Evolutionary conservation across 2,888 invertebrate species (phyloP).

Genomic region (Nasonia oneida): DNA sequence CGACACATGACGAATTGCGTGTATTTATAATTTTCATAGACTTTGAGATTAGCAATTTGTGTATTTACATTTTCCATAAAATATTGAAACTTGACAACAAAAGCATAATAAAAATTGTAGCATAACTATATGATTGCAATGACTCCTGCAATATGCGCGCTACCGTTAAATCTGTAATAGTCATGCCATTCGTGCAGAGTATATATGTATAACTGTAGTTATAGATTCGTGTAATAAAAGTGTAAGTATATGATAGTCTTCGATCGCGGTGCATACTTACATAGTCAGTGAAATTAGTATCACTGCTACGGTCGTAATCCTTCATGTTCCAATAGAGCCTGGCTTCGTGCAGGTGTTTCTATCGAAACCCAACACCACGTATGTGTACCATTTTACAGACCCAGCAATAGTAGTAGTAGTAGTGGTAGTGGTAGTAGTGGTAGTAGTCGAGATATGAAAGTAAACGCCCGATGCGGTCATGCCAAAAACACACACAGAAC

Average conservation of each 20-base stretch:
- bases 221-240: conserved; percentile 17
- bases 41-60: neutral
- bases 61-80: conserved; percentile 5
- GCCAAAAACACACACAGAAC: conserved; percentile 78
- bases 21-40: neutral
- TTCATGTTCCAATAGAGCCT: conserved; percentile 82
- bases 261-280: conserved; percentile 72
- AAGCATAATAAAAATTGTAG: neutral
- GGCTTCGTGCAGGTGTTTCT: conserved; percentile 84
- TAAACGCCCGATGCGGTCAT: conserved; percentile 75
- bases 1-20: neutral
- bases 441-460: conserved; percentile 66
- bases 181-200: conserved; percentile 40
- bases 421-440: conserved; percentile 59
- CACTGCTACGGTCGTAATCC: conserved; percentile 76
- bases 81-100: neutral
- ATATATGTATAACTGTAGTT: neutral
- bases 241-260: neutral
- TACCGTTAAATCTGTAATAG: conserved; percentile 5
- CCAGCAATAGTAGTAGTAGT: conserved; percentile 70
- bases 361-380: conserved; percentile 74
- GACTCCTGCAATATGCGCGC: neutral
- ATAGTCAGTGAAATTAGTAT: conserved; percentile 74
- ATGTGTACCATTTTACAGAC: conserved; percentile 73
- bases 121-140: neutral